Base-by-base conservation (phyloP, 2,113 vertebrate species). In the Scomber scombrus region DNA sequence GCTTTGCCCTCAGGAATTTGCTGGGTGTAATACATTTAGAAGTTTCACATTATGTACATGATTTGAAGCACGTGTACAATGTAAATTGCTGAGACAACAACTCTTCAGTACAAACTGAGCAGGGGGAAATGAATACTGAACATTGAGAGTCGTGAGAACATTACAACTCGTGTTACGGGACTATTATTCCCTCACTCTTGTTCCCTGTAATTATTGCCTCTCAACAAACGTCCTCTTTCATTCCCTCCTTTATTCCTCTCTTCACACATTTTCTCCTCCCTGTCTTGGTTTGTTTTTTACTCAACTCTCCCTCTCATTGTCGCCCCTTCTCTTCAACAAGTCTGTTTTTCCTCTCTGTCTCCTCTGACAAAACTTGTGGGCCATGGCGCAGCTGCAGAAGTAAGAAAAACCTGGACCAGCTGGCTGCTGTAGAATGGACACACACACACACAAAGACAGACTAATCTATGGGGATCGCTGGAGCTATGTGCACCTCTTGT, bases 161-260 rank as follows among this genome's bases (percentile, higher is more conserved):
- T 91, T 77, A 82, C 78, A 64, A 72, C 76, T 43, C 26, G 21
- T 54, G 76, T 66, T 82, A 19, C 16, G 1, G 55, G 64, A 34
- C 80, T 34, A 70, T 75, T 63, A 70, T 87, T 90, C 69, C 63
- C n/a, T 77, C 29, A 5, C 82, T 14, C 34, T 55, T 65, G 71
- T 75, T 67, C 85, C 86, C 89, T 88, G 19, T 85, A 91, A 93
- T 92, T 84, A 88, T 11, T 65, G 62, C 66, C 75, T 85, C 71
- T 58, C 61, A 79, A 70, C 79, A 85, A 75, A 70, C 15, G n/a
- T 67, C 16, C 68, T 60, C 76, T 78, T 70, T 82, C 69, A 76
- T 81, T 82, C 31, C 52, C 52, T 75, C 49, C 12, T 68, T 52
- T 50, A n/a, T 23, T 60, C 52, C 56, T 62, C 72, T 56, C 56